Conservation (phyloP, 2,888 invertebrate genomes). For the Leucophenga maculata region DNA sequence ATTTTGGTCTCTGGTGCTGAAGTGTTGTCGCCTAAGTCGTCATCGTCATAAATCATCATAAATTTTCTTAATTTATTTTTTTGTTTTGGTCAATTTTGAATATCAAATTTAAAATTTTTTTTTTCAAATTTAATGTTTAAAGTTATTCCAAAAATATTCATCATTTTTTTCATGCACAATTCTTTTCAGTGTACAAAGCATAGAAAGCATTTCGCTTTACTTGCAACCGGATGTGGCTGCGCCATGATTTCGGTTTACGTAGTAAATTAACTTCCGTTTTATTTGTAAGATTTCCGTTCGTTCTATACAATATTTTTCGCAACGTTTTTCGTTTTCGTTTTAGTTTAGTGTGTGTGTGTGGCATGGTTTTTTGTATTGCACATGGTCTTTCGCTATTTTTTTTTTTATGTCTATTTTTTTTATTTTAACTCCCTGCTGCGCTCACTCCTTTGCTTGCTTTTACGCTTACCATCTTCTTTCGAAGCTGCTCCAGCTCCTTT, state of each 20-base stretch:
- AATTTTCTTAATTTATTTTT: too few species aligned
- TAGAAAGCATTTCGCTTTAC: conserved; percentile 22
- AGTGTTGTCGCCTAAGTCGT: too few species aligned
- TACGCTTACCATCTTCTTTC: neutral
- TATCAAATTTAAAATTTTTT: too few species aligned
- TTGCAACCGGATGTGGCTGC: conserved; percentile 60
- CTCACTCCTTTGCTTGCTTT: neutral
- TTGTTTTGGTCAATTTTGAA: too few species aligned
- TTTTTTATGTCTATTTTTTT: neutral
- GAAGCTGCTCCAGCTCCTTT: neutral
- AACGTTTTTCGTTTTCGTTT: conserved; percentile 25
- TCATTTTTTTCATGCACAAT: neutral
- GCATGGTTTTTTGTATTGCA: conserved; percentile 20
- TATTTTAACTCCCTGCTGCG: neutral
- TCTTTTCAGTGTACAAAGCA: conserved; percentile 15
- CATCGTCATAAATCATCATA: too few species aligned
- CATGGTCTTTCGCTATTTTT: conserved; percentile 1
- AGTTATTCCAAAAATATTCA: too few species aligned
- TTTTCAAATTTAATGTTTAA: too few species aligned
- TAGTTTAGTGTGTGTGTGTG: conserved; percentile 41
- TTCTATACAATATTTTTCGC: conserved; percentile 44
- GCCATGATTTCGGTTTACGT: conserved; percentile 67
- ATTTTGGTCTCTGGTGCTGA: too few species aligned
- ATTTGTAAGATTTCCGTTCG: conserved; percentile 66
- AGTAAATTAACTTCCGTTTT: conserved; percentile 69